These are phyloP conservation scores for Drosophila diplacantha DNA, from an alignment of 2,888 invertebrate species.

Conservation along the genomic window DNA sequence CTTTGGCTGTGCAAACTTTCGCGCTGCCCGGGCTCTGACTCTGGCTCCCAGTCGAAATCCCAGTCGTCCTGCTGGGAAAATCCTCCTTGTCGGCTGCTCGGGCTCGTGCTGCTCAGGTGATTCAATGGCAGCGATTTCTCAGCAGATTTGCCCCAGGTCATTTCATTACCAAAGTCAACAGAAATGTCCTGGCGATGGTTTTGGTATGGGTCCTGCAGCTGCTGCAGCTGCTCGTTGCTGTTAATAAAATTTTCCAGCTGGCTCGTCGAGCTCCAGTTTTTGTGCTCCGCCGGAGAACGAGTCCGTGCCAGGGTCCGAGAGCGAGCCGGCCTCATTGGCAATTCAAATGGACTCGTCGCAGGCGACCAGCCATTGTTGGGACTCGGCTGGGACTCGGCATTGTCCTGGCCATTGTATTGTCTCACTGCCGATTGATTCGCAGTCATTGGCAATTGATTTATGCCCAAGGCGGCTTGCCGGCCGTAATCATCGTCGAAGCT, in stretches of 20 bases:
- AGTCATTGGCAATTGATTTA: slow-evolving; percentile 67
- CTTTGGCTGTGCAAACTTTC: slow-evolving; percentile 62
- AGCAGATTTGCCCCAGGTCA: slow-evolving; percentile 59
- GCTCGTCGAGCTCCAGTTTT: slow-evolving; percentile 55
- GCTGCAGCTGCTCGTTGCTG: slow-evolving; percentile 40
- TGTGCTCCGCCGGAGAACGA: slow-evolving; percentile 35
- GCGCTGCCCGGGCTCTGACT: slow-evolving; percentile 32
- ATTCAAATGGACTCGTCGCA: slow-evolving; percentile 53
- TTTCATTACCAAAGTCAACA: slow-evolving; percentile 71
- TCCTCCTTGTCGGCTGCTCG: slow-evolving; percentile 17
- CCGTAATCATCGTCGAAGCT: slow-evolving; percentile 40
- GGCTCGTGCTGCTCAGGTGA: slow-evolving; percentile 47
- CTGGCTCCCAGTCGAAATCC: slow-evolving; percentile 30
- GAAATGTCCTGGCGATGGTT: slow-evolving; percentile 39
- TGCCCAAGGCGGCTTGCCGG: slow-evolving; percentile 45
- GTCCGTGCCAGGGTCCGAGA: slow-evolving; percentile 10
- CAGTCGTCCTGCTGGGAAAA: slow-evolving; percentile 32
- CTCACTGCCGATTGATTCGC: slow-evolving; percentile 67
- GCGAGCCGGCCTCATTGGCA: slow-evolving; percentile 40
- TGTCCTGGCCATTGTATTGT: slow-evolving; percentile 56
- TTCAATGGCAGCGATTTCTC: slow-evolving; percentile 65
- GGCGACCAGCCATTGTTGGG: slow-evolving; percentile 56
- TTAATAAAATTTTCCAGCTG: slow-evolving; percentile 69
- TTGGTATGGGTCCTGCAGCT: slow-evolving; percentile 30
- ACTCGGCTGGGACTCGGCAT: slow-evolving; percentile 14